Evolutionary conservation across 1,140 invertebrate species (phyloP).

Genomic region (Drosophila ironensis): DNA sequence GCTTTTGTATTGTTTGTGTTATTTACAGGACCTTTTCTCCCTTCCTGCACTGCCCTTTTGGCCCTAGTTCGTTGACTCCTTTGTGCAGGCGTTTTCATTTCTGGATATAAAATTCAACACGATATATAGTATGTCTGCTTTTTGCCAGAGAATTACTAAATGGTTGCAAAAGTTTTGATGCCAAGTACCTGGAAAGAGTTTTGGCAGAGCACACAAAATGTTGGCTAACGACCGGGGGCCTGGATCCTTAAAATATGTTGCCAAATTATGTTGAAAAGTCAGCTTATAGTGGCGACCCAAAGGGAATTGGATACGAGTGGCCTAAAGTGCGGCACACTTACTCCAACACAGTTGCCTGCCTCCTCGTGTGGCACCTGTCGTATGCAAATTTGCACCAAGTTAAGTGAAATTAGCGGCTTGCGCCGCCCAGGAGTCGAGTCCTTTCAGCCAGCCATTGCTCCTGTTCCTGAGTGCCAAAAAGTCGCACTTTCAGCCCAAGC

Average conservation of each 20-base stretch:
- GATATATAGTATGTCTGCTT: too few species aligned
- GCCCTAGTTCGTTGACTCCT: too few species aligned
- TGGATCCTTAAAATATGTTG: conserved; percentile 18
- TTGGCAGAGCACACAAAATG: neutral
- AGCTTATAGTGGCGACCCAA: conserved; percentile 25
- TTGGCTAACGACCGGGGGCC: neutral
- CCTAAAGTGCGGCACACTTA: conserved; percentile 22
- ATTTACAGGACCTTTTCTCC: too few species aligned
- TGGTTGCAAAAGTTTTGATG: too few species aligned
- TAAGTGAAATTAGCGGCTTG: conserved; percentile 50
- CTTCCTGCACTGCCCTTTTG: too few species aligned
- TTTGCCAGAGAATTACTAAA: too few species aligned
- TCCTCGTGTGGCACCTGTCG: conserved; percentile 6
- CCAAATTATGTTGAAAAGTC: conserved; percentile 22
- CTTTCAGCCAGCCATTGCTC: neutral
- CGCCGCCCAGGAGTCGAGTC: conserved; percentile 6
- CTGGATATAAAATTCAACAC: too few species aligned
- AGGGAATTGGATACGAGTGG: conserved; percentile 45
- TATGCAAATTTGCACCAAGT: conserved; percentile 32
- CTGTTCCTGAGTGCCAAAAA: neutral
- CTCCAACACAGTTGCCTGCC: neutral
- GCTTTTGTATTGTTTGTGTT: too few species aligned
- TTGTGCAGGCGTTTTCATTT: too few species aligned
- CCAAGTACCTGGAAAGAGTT: neutral
- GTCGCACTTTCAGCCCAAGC: neutral